Evolutionary conservation across 2,888 invertebrate species (phyloP), one percentile per base, ranked within the genome.

Genomic region (Drosophila prolongata): DNA sequence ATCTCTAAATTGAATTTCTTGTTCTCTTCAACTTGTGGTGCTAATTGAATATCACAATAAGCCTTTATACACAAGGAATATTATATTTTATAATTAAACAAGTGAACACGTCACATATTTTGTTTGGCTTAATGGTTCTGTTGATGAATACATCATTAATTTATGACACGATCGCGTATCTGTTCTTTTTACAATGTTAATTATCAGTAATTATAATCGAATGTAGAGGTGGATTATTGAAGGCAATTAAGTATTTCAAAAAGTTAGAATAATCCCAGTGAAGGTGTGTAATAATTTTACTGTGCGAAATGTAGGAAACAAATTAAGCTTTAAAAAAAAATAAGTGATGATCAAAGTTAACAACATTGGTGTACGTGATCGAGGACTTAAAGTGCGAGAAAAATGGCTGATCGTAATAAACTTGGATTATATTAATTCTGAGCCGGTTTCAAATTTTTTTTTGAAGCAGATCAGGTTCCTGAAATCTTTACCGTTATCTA

Each of bases 381-480:
- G 67, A 40, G 54, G 19, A 46, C 24, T 54, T 37, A 24, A 69
- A 61, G 19, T 50, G 50, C 35, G 16, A 55, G 55, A 55, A 46
- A 35, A 37, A n/a, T 55, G 46, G 59, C 37, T 43, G 14, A 24
- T 44, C 50, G 52, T 49, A 53, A 30, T 40, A 47, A 16, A 34
- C 47, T 14, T 6, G 47, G 19, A 35, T 52, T 72, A 46, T 72
- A 27, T 73, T 40, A 55, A 30, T 34, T 47, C 59, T 27, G 42
- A 77, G 59, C 71, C 64, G 77, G 74, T 86, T 82, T 85, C 6
- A 6, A 49, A 35, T 6, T 42, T 42, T 60, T 60, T 60, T 53
- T 30, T 46, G 35, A 38, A 10, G 44, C 44, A 58, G 52, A 78
- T 86, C 87, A 74, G 71, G 81, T 79, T 85, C 77, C 79, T 44